These are phyloP conservation scores for Megaceryle torquata DNA, from an alignment of 2,113 vertebrate species.

Conservation along the genomic window DNA sequence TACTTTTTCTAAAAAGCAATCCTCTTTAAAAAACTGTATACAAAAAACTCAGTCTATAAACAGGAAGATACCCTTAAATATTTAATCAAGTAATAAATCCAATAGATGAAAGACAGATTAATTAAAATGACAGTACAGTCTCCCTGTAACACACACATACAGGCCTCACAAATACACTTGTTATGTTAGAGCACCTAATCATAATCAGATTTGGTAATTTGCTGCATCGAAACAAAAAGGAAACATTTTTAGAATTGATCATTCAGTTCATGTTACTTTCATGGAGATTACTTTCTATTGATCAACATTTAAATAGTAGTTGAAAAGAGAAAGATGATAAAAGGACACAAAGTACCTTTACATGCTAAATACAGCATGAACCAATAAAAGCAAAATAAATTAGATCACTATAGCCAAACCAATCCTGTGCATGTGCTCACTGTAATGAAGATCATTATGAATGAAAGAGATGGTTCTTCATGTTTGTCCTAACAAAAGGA, in stretches of 20 bases:
- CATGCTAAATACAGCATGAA: constrained; percentile 58
- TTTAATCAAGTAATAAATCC: constrained; percentile 46
- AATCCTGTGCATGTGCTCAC: neutral
- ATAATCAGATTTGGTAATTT: constrained; percentile 70
- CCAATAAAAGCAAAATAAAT: constrained; percentile 60
- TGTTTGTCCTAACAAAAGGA: constrained; percentile 5
- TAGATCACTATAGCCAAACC: constrained; percentile 26
- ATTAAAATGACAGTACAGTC: constrained; percentile 40
- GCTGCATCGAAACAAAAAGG: constrained; percentile 57
- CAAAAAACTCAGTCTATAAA: neutral
- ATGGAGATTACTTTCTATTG: constrained; percentile 67
- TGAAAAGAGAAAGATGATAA: constrained; percentile 53
- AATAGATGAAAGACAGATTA: constrained; percentile 33
- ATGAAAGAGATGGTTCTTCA: constrained; percentile 4
- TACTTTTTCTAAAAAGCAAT: neutral
- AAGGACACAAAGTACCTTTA: constrained; percentile 51
- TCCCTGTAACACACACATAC: neutral
- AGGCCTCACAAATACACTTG: neutral
- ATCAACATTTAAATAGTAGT: constrained; percentile 56
- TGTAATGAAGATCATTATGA: constrained; percentile 19
- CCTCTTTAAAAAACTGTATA: neutral
- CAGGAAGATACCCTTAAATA: neutral
- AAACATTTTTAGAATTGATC: constrained; percentile 70
- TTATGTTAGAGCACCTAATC: constrained; percentile 45
- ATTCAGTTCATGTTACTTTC: constrained; percentile 59